Evolutionary conservation across 2,113 vertebrate species (phyloP).

Genomic region (Cheirogaleus medius): DNA sequence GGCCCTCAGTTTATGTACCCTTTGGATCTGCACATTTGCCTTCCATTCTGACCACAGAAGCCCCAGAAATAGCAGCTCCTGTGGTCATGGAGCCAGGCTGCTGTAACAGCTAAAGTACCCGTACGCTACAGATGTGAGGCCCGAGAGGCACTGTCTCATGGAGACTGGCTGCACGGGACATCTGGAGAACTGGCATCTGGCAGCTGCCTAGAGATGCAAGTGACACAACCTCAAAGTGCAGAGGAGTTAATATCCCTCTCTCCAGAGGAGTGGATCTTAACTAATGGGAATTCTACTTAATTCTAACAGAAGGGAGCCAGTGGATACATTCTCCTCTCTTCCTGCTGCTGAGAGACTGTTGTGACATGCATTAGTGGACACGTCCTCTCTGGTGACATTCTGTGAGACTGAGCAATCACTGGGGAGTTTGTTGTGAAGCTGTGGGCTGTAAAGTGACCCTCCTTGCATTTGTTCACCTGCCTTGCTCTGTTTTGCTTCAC

Average conservation of each 20-base stretch:
- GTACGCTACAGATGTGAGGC: neutral
- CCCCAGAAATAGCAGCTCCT: neutral
- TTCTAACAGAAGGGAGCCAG: neutral
- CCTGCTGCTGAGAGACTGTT: neutral
- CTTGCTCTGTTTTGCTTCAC: neutral
- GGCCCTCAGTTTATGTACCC: neutral
- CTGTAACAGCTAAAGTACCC: rapidly evolving
- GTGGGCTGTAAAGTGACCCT: neutral
- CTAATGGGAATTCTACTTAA: neutral
- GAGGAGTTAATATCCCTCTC: neutral
- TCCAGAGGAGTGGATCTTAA: neutral
- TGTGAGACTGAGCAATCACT: neutral
- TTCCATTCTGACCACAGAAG: neutral
- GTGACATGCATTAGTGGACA: neutral
- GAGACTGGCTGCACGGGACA: neutral
- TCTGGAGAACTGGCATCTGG: neutral
- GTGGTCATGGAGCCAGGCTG: neutral
- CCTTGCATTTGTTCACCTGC: neutral
- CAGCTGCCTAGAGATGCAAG: neutral
- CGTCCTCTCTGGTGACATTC: neutral
- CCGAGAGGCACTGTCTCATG: neutral
- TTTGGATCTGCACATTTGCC: neutral
- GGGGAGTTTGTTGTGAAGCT: neutral
- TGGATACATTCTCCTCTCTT: neutral
- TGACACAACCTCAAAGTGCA: neutral